phyloP scores from a whole-genome alignment of 2,113 vertebrate species.

The Lophotis ruficrista region DNA sequence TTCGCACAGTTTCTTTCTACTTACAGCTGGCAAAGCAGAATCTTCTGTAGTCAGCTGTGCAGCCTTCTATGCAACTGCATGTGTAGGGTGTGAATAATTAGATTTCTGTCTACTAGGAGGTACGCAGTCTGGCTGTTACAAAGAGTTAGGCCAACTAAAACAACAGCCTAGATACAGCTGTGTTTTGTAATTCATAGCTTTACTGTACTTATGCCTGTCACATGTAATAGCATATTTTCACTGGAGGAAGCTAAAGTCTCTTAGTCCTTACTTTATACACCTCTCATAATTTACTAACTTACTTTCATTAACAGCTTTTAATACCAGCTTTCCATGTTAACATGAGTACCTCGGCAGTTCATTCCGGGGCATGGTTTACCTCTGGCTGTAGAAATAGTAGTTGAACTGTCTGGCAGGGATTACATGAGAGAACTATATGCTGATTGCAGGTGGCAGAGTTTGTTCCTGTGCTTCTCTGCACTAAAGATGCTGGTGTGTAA shows the following conservation, averaged over 20 bases:
- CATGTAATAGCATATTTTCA: background rate
- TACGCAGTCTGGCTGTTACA: background rate
- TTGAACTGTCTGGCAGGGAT: background rate
- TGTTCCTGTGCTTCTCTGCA: background rate
- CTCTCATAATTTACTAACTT: background rate
- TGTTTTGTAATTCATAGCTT: background rate
- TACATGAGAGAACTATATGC: background rate
- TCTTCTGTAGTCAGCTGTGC: background rate
- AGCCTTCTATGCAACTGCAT: background rate
- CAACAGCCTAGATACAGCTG: background rate
- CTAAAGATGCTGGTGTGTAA: background rate
- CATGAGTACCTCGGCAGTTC: background rate
- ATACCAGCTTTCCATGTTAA: background rate
- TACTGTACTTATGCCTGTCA: background rate
- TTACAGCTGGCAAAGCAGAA: background rate
- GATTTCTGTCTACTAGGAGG: background rate
- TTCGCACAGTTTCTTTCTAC: background rate
- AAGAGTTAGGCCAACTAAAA: background rate
- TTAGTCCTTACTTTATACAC: background rate
- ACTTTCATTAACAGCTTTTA: background rate
- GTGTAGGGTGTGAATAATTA: background rate
- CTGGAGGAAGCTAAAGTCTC: background rate
- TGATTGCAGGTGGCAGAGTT: background rate
- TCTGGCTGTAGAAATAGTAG: background rate
- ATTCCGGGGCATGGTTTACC: background rate